A percentile compares a stretch with the other conserved stretches of the same genome.
Conservation (phyloP, 2,797 vertebrate genomes). For the Picus viridis region DNA sequence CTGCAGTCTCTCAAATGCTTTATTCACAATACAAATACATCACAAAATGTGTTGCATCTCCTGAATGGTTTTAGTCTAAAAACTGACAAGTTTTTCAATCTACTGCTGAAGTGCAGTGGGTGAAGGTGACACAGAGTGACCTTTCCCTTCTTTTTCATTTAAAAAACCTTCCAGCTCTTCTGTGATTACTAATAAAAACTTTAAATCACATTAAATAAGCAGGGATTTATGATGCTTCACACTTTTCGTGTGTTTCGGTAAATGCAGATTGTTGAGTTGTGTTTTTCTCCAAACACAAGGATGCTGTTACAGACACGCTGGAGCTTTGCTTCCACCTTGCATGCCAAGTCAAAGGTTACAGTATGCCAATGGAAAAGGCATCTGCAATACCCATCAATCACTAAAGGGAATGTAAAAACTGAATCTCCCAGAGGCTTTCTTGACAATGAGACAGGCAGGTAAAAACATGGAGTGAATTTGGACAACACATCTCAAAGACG, state of each 20-base stretch:
- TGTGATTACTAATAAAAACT: accelerated
- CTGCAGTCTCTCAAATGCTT: not conserved
- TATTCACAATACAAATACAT: not conserved
- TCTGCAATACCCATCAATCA: not conserved
- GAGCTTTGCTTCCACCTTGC: not conserved
- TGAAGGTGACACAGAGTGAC: not conserved
- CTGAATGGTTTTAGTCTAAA: not conserved
- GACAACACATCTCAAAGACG: not conserved
- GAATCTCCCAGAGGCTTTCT: not conserved
- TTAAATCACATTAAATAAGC: not conserved
- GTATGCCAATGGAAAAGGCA: not conserved
- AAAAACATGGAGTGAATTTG: not conserved
- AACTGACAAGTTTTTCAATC: not conserved
- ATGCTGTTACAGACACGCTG: not conserved
- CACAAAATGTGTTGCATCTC: not conserved
- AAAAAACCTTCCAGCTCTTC: not conserved
- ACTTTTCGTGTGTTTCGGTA: too few relatives aligned
- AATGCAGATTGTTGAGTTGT: not conserved
- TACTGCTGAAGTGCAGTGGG: not conserved
- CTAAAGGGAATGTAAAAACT: not conserved
- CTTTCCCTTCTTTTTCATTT: not conserved
- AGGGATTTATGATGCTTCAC: too few relatives aligned
- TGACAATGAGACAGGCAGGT: not conserved
- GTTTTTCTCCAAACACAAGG: not conserved
- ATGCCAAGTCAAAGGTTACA: not conserved